phyloP scores from a whole-genome alignment of 2,888 invertebrate species.

The Diabrotica balteata region DNA sequence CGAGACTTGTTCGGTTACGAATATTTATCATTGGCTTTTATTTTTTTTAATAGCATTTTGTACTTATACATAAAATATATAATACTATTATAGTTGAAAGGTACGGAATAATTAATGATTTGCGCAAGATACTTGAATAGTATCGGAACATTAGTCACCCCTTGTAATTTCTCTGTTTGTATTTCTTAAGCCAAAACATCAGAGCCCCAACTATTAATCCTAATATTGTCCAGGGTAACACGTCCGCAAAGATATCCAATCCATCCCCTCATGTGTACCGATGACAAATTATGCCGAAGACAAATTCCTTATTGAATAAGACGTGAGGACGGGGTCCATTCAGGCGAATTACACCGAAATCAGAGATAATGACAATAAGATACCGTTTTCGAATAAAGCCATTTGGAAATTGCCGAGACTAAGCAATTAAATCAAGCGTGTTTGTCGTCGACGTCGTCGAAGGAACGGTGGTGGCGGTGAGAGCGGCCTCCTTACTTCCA shows the following conservation, averaged over 20 bases:
- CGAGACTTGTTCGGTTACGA: no score
- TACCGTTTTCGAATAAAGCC: conserved; percentile 44
- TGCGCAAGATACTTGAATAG: no score
- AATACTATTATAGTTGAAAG: no score
- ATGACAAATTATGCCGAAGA: conserved; percentile 35
- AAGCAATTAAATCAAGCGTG: conserved; percentile 54
- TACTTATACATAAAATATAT: no score
- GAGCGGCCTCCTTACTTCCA: conserved; percentile 15
- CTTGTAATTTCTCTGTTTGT: no score
- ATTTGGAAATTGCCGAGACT: conserved; percentile 48
- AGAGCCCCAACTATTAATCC: conserved; percentile 21
- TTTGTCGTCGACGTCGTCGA: conserved; percentile 40
- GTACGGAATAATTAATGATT: no score
- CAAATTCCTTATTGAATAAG: conserved; percentile 43
- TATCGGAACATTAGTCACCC: no score
- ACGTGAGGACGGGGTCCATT: conserved; percentile 41
- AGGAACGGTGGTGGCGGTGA: conserved; percentile 17
- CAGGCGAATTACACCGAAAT: conserved; percentile 38
- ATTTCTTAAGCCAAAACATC: no score
- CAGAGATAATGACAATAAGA: conserved; percentile 43
- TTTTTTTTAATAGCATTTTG: no score
- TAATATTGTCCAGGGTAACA: conserved; percentile 27
- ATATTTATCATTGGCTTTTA: no score
- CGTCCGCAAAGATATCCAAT: not conserved
- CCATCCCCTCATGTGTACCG: not conserved